These are phyloP conservation scores for Oreocharis arfaki DNA, from an alignment of 2,113 vertebrate species.

Conservation along the genomic window DNA sequence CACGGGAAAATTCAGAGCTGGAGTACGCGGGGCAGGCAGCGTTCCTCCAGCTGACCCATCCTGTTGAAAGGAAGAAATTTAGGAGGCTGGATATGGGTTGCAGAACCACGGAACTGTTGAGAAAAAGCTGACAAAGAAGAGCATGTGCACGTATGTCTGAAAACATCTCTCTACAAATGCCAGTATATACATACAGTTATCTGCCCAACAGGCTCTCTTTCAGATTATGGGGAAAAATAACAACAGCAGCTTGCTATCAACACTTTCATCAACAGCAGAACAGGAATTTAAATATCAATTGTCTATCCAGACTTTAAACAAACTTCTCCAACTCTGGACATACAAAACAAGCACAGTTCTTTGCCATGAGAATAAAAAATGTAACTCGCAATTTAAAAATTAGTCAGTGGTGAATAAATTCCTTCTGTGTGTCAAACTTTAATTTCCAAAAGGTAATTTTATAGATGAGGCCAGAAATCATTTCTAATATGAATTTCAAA, in stretches of 20 bases:
- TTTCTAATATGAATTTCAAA: background rate
- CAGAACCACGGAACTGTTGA: rapidly evolving
- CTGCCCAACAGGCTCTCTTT: background rate
- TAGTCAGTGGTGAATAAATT: background rate
- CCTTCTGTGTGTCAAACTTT: background rate
- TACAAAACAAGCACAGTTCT: background rate
- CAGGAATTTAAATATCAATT: background rate
- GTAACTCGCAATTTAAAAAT: background rate
- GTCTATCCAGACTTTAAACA: background rate
- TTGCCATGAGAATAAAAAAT: background rate
- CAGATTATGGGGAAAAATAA: background rate
- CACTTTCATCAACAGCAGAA: background rate
- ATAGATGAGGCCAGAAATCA: background rate
- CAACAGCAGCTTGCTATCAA: background rate
- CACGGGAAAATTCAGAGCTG: background rate
- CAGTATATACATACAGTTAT: background rate
- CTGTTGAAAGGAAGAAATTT: background rate
- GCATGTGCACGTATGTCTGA: rapidly evolving
- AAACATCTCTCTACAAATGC: background rate
- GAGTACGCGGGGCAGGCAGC: rapidly evolving
- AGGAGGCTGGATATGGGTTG: background rate
- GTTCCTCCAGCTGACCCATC: background rate
- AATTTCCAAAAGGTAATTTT: background rate
- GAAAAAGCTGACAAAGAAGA: background rate
- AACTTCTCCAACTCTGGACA: background rate